A percentile compares a stretch with the other conserved stretches of the same genome.
These are phyloP conservation scores for Amia ocellicauda DNA, from an alignment of 2,113 vertebrate species.

Conservation along the genomic window DNA sequence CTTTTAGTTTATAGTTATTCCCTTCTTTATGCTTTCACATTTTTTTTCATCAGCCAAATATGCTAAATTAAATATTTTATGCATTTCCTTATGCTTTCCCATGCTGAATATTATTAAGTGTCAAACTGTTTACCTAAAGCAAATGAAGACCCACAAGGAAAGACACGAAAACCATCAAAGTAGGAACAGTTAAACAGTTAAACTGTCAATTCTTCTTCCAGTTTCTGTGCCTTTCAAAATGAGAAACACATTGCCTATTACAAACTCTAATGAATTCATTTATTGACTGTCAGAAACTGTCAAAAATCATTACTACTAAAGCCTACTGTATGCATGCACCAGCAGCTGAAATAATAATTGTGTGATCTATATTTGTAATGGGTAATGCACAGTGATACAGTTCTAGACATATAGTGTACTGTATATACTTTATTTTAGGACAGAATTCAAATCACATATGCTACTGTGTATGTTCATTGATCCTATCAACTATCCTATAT, in stretches of 20 bases:
- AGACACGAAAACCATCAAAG: background rate
- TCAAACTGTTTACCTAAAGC: conserved; percentile 7
- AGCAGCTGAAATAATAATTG: background rate
- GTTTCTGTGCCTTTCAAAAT: background rate
- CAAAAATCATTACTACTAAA: conserved; percentile 1
- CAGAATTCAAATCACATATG: no score
- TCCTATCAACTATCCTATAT: no score
- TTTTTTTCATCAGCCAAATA: conserved; percentile 1
- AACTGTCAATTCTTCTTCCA: conserved; percentile 6
- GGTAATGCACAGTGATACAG: no score
- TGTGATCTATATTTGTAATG: no score
- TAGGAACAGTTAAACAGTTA: background rate
- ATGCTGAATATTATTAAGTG: background rate
- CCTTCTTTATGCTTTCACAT: background rate
- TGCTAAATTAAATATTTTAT: background rate
- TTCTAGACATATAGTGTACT: no score
- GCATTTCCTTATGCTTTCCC: background rate
- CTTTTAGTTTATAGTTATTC: conserved; percentile 6
- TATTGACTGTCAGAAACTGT: conserved; percentile 5
- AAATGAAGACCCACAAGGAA: background rate
- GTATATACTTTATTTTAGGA: no score
- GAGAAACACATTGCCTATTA: conserved; percentile 9
- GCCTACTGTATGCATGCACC: background rate
- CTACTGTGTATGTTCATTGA: no score
- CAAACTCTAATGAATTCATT: conserved; percentile 1